Base-by-base conservation (phyloP, 1,140 invertebrate genomes). In the Rhyzopertha dominica region DNA sequence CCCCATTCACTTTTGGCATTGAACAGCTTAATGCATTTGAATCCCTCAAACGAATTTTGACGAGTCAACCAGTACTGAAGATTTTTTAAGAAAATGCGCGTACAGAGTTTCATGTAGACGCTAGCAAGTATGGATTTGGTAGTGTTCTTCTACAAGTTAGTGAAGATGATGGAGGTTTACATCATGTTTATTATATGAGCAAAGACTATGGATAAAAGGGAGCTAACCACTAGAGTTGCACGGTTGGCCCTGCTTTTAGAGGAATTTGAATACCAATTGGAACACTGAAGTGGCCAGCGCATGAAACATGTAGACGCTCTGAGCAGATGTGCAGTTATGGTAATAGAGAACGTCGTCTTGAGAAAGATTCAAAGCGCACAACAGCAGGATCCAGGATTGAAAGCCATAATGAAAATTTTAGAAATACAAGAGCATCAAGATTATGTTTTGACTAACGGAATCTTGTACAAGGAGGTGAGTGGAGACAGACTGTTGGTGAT, bases 251-350 rank as follows among this genome's bases (percentile, higher is more conserved):
- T 69, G 29, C 38, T 65, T 3, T 19, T 68, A 10, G 54, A 64
- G 47, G 55, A 65, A 18, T 66, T 48, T 36, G 32, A 66, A 20
- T 72, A 65, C 26, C 31, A 49, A 26, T 43, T 68, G 5, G 47
- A 56, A 42, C 67, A 71, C 44, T 44, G 65, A 42, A 41, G 39
- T 18, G 66, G 66, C 17, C 47, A 16, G 1, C 36, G 50, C 14
- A 68, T 73, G 61, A 61, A 61, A 41, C 69, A 73, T 47, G 63
- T 65, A 1, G 68, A 74, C 38, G 65, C 67, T 0, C 36, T 73
- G 0, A 71, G 66, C 29, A 51, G 68, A 41, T 54, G 63, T 28
- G 63, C 63, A 12, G 53, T 56, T 2, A 43, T 55, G 18, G 45
- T 54, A 31, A 43, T 52, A 2, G 23, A 47, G 35, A 45, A 45